phyloP scores from a whole-genome alignment of 1,140 invertebrate genomes.

The Metopolophium dirhodum region DNA sequence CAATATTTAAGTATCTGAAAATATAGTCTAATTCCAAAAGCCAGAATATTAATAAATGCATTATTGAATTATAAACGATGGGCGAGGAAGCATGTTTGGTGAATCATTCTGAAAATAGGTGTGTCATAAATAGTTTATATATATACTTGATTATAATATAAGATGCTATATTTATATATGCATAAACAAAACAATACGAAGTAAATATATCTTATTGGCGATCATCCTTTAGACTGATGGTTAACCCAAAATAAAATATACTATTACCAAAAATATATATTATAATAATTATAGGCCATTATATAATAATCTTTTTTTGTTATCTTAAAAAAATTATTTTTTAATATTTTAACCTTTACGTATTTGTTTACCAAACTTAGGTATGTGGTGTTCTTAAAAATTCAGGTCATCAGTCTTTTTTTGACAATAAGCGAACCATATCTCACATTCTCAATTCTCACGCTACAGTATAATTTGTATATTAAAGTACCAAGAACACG shows the following conservation, averaged over 20 bases:
- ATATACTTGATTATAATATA: background rate
- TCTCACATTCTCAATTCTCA: slow-evolving; percentile 22
- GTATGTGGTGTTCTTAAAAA: background rate
- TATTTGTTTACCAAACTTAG: background rate
- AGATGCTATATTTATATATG: background rate
- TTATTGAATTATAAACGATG: background rate
- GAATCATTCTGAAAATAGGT: background rate
- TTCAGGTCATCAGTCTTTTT: slow-evolving; percentile 31
- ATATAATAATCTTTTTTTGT: background rate
- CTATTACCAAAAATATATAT: background rate
- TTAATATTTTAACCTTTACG: background rate
- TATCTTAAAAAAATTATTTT: background rate
- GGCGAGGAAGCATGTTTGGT: no score
- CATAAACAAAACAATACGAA: background rate
- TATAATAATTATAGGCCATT: background rate
- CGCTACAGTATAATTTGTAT: background rate
- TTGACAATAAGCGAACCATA: background rate
- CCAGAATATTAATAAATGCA: background rate
- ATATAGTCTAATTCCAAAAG: background rate
- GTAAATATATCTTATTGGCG: no score
- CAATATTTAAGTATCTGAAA: background rate
- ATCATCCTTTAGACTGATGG: background rate
- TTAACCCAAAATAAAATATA: background rate
- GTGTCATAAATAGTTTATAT: background rate
- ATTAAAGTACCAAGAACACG: background rate